Percentiles rank a stretch among this genome's conserved stretches.
Conservation (phyloP, 2,113 vertebrate genomes). For the Heloderma charlesbogerti region DNA sequence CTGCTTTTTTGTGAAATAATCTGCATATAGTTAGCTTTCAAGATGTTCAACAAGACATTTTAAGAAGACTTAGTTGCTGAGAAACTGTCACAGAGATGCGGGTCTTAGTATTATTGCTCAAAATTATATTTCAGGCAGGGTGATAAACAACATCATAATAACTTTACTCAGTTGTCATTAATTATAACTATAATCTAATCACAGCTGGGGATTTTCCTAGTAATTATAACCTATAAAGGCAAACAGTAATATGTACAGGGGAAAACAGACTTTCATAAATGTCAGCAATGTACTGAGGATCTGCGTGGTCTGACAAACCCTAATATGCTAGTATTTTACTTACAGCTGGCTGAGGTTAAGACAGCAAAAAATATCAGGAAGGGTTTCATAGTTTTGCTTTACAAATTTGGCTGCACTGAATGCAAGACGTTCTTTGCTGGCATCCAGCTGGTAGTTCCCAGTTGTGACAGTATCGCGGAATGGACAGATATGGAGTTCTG, state of each 20-base stretch:
- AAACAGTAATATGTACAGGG: conserved; percentile 11
- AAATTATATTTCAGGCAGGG: conserved; percentile 6
- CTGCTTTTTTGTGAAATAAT: conserved; percentile 3
- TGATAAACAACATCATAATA: conserved; percentile 2
- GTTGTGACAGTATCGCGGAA: neutral
- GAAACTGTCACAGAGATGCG: conserved; percentile 4
- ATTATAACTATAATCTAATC: conserved; percentile 7
- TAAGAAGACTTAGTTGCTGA: conserved; percentile 16
- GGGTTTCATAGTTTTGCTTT: neutral
- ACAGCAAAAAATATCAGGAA: neutral
- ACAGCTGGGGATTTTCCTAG: neutral
- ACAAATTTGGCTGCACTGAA: neutral
- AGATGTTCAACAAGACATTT: conserved; percentile 10
- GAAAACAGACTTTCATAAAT: neutral
- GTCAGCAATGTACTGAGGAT: neutral
- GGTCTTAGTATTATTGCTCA: conserved; percentile 7
- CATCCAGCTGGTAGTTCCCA: neutral
- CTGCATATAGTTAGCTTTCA: conserved; percentile 25
- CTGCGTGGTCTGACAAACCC: neutral
- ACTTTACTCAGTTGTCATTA: conserved; percentile 14
- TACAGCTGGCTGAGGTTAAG: neutral
- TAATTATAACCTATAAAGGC: neutral
- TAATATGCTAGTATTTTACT: neutral
- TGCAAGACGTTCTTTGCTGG: neutral
- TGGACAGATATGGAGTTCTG: neutral